Evolutionary conservation across 1,140 invertebrate species (phyloP).

Genomic region (Acromyrmex charruanus): DNA sequence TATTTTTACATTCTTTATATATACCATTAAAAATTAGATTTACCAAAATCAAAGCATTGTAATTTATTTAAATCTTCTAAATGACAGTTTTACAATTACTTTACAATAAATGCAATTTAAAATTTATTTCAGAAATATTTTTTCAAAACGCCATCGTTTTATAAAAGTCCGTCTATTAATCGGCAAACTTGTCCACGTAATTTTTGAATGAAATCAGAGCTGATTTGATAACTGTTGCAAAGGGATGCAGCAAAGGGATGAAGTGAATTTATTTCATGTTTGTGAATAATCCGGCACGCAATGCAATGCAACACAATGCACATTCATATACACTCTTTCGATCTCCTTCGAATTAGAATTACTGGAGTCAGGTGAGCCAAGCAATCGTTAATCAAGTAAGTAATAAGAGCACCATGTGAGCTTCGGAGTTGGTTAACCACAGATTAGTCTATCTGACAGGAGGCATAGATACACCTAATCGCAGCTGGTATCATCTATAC

Average conservation of each 20-base stretch:
- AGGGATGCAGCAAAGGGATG: not conserved
- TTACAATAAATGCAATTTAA: not conserved
- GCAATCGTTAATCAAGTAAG: constrained; percentile 65
- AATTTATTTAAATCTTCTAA: not conserved
- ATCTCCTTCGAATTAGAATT: constrained; percentile 72
- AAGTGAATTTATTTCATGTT: constrained; percentile 56
- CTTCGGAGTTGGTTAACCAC: constrained; percentile 45
- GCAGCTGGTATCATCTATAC: constrained; percentile 47
- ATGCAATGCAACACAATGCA: constrained; percentile 17
- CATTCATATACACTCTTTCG: constrained; percentile 43
- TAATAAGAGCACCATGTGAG: constrained; percentile 52
- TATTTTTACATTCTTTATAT: constrained; percentile 2
- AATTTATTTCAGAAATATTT: not conserved
- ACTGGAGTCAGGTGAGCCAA: constrained; percentile 65
- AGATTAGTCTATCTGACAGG: constrained; percentile 61
- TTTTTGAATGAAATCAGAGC: constrained; percentile 30
- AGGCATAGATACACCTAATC: constrained; percentile 38
- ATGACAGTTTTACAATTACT: not conserved
- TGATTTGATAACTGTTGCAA: not conserved
- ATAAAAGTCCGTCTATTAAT: constrained; percentile 17
- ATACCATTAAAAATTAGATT: not conserved
- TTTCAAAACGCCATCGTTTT: not conserved
- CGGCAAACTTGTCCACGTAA: not conserved
- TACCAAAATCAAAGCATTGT: not conserved
- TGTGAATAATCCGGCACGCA: constrained; percentile 53